Evolutionary conservation across 1,140 invertebrate species (phyloP), one percentile per base, ranked within the genome.

Genomic region (Ostrea edulis): DNA sequence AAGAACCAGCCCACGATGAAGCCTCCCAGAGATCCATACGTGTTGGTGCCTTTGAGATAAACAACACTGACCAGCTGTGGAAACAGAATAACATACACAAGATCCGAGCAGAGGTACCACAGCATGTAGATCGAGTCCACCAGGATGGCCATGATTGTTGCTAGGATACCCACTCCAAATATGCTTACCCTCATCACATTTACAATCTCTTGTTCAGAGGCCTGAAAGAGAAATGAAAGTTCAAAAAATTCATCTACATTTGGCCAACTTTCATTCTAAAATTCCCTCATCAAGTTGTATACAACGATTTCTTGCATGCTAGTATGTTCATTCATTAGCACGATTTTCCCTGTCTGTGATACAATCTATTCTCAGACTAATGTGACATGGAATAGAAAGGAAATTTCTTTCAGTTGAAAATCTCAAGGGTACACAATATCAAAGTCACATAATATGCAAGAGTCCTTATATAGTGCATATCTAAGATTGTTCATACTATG

Each of bases 51-150:
- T 51, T 90, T 83, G 2, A 92, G 25, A 95, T 99, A 98, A 8
- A 99, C 98, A 90, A 99, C 98, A 97, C 98, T 98, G 82, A 99
- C 96, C n/a, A 99, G 96, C 95, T 99, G 98, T 0, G 99, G 99
- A 95, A 99, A 99, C 86, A 99, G 96, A 93, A 99, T 99, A 85
- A 99, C 98, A 96, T 99, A 99, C 58, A 99, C 98, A 91, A 99
- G 95, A 95, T 99, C 99, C 17, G 98, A 99, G 95, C 98, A 99
- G 96, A 99, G 97, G 85, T 91, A 93, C 98, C 98, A 99, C 20
- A 99, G 96, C 7, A 98, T 98, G 94, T 99, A 99, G 93, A 99
- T 99, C 84, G 98, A 99, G 87, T 98, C 97, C 92, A 99, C 99
- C 65, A 97, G 98, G 83, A 99, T 96, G 1, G 98, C 99, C 98